These are phyloP conservation scores for Palythoa grandiflora DNA, from an alignment of 92 coral and sea anemone species.

Conservation along the genomic window DNA sequence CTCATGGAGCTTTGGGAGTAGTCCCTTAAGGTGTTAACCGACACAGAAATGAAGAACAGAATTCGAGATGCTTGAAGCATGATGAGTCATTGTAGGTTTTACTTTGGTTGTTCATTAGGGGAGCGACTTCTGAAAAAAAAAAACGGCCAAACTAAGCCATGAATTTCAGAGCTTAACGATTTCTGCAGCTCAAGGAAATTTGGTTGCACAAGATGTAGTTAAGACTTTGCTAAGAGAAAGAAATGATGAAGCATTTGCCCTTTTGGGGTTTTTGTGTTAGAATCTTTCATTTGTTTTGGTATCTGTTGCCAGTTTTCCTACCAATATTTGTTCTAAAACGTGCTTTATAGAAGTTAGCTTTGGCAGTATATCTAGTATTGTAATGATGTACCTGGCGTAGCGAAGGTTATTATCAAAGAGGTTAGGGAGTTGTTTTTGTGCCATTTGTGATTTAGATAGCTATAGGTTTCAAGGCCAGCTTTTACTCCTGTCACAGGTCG, in stretches of 20 bases:
- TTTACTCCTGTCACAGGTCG: conserved; percentile 55
- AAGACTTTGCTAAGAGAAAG: neutral
- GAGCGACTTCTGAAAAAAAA: conserved; percentile 22
- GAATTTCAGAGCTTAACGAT: conserved; percentile 54
- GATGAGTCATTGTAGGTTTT: conserved; percentile 59
- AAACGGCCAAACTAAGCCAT: conserved; percentile 54
- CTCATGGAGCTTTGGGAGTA: conserved; percentile 69
- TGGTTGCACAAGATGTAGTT: conserved; percentile 39
- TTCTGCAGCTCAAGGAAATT: conserved; percentile 54
- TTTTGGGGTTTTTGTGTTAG: conserved; percentile 50
- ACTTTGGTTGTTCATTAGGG: conserved; percentile 63
- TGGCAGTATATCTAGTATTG: too few species aligned
- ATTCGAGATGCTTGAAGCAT: conserved; percentile 44
- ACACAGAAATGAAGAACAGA: conserved; percentile 68
- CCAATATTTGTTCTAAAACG: too few species aligned
- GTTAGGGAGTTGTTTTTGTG: too few species aligned
- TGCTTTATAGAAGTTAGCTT: too few species aligned
- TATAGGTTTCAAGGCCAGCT: conserved; percentile 56
- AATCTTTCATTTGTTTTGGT: too few species aligned
- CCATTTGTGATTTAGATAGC: too few species aligned
- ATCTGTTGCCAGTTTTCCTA: too few species aligned
- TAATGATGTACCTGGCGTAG: too few species aligned
- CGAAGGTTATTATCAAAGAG: neutral
- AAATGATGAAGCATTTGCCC: conserved; percentile 8
- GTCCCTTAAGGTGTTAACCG: conserved; percentile 45